phyloP scores from a whole-genome alignment of 2,797 vertebrate species.

The Miichthys miiuy region DNA sequence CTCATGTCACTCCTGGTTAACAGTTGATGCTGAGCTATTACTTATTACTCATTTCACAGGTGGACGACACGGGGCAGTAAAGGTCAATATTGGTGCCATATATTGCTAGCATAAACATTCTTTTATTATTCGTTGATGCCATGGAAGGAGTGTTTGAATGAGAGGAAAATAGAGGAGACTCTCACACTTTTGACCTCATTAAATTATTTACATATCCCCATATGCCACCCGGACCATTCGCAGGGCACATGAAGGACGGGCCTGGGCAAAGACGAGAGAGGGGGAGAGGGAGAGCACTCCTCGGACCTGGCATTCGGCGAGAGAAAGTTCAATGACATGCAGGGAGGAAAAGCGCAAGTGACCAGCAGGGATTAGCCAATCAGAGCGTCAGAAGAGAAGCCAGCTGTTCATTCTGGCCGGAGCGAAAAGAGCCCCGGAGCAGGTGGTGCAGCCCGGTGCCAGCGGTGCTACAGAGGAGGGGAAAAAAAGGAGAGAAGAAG shows the following conservation, averaged over 20 bases:
- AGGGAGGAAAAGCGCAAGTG: constrained; percentile 81
- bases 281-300: constrained; percentile 40
- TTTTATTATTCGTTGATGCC: neutral
- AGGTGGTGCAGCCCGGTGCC: constrained; percentile 84
- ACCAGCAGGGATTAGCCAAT: constrained; percentile 88
- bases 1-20: neutral
- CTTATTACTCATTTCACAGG: neutral
- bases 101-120: neutral
- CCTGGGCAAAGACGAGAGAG: constrained; percentile 56
- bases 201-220: constrained; percentile 86
- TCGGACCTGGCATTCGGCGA: constrained; percentile 80
- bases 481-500: constrained; percentile 25
- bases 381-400: constrained; percentile 86
- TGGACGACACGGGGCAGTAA: neutral
- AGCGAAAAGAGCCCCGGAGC: constrained; percentile 77
- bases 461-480: constrained; percentile 80
- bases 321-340: constrained; percentile 84
- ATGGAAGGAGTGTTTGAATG: constrained; percentile 19
- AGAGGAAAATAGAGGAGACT: constrained; percentile 50
- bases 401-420: constrained; percentile 86
- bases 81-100: neutral
- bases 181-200: constrained; percentile 84
- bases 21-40: no score
- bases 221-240: constrained; percentile 78
- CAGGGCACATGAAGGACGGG: constrained; percentile 80